These are phyloP conservation scores for Malacoraja senta DNA, from an alignment of 2,797 vertebrate species.

Conservation along the genomic window DNA sequence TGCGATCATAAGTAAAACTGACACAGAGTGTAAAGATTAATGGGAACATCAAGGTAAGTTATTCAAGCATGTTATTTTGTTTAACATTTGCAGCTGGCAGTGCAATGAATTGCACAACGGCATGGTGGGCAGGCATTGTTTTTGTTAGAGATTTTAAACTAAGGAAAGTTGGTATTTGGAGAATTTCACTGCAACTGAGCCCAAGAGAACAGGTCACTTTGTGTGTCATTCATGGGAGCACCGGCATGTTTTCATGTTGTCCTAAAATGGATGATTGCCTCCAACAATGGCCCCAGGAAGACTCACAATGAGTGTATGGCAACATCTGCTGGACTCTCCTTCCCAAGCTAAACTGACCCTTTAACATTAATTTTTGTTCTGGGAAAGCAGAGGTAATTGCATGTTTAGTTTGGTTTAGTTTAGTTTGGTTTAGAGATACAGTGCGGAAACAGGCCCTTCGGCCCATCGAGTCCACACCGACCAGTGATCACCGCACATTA, in stretches of 20 bases:
- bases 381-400: background rate
- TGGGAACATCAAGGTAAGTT: conserved; percentile 31
- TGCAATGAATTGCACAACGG: conserved; percentile 9
- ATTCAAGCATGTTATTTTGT: conserved; percentile 35
- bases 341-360: background rate
- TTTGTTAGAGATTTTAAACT: conserved; percentile 5
- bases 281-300: background rate
- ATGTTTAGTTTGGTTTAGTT: no score
- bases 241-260: background rate
- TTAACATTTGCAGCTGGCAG: conserved; percentile 32
- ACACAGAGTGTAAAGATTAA: conserved; percentile 38
- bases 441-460: no score
- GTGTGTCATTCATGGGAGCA: background rate
- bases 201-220: conserved; percentile 19
- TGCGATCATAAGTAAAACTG: conserved; percentile 32
- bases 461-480: no score
- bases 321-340: background rate
- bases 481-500: no score
- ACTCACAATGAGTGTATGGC: background rate
- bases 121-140: background rate
- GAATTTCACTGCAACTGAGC: background rate
- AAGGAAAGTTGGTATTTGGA: background rate
- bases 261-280: background rate
- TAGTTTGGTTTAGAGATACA: no score
- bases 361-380: background rate